These are phyloP conservation scores for Meiosimyza platycephala DNA, from an alignment of 2,888 invertebrate species.

Conservation along the genomic window DNA sequence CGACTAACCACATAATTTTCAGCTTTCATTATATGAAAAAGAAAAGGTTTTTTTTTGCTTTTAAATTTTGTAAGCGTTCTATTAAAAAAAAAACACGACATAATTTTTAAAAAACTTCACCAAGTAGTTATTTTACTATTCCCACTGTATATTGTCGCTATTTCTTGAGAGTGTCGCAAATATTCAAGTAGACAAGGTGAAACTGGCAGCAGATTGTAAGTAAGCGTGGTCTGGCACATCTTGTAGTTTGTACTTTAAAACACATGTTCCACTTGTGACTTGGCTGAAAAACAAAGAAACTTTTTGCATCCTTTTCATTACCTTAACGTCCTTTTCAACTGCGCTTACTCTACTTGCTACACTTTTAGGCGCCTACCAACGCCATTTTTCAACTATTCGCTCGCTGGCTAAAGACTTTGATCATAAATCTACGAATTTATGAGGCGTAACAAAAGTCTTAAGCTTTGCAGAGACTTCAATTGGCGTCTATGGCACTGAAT, in stretches of 20 bases:
- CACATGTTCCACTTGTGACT: constrained; percentile 26
- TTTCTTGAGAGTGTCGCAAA: constrained; percentile 16
- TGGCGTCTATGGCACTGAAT: constrained; percentile 2
- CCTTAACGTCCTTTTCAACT: neutral
- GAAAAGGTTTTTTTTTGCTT: too few relatives aligned
- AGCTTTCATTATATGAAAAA: too few relatives aligned
- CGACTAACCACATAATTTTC: too few relatives aligned
- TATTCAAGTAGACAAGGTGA: constrained; percentile 1
- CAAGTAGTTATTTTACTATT: neutral
- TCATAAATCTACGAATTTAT: constrained; percentile 40
- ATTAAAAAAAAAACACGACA: too few relatives aligned
- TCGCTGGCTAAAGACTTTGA: constrained; percentile 24
- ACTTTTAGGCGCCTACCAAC: neutral
- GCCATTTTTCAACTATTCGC: neutral
- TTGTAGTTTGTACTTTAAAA: constrained; percentile 25
- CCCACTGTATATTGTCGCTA: neutral
- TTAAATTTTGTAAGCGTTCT: too few relatives aligned
- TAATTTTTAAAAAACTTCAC: too few relatives aligned
- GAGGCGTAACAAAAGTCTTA: constrained; percentile 34
- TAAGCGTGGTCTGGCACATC: constrained; percentile 9
- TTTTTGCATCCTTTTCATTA: constrained; percentile 7
- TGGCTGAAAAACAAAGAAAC: constrained; percentile 24
- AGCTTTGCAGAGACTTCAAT: neutral
- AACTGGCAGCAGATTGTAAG: neutral
- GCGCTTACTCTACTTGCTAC: neutral